A percentile compares a stretch with the other conserved stretches of the same genome.
Conservation (phyloP, 2,888 invertebrate genomes). For the Epsilonema sp. region DNA sequence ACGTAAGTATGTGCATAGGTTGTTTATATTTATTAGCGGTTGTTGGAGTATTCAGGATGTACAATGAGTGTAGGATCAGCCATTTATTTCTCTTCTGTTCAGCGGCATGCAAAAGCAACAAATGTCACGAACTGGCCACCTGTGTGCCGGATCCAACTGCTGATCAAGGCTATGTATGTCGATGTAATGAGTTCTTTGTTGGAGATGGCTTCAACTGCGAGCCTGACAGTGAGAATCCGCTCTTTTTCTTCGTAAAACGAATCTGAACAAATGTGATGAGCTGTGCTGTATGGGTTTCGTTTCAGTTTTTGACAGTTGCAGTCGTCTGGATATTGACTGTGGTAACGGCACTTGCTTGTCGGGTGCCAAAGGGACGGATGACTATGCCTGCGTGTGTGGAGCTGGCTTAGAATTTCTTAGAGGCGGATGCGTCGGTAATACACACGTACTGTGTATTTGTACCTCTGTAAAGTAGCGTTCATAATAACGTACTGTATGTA, state of each 20-base stretch:
- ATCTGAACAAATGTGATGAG: too few species aligned
- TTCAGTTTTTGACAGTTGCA: neutral
- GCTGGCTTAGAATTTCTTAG: neutral
- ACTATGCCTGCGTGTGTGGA: neutral
- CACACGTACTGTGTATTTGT: too few species aligned
- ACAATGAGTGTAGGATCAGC: too few species aligned
- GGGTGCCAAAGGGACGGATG: neutral
- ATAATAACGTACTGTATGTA: too few species aligned
- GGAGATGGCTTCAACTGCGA: neutral
- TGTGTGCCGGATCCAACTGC: neutral
- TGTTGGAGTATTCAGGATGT: too few species aligned
- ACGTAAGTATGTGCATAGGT: neutral
- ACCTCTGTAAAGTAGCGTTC: too few species aligned
- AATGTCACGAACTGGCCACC: neutral
- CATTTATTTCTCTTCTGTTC: too few species aligned
- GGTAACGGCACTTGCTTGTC: neutral
- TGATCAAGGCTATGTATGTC: neutral
- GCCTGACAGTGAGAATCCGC: too few species aligned
- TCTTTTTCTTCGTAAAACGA: too few species aligned
- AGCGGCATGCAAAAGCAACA: neutral
- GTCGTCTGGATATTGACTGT: neutral
- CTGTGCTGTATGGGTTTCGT: too few species aligned
- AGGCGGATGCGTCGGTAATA: neutral
- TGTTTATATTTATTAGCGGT: too few species aligned
- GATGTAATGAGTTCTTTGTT: neutral